Evolutionary conservation across 1,140 invertebrate species (phyloP).

Genomic region (Drosophila rhopaloa): DNA sequence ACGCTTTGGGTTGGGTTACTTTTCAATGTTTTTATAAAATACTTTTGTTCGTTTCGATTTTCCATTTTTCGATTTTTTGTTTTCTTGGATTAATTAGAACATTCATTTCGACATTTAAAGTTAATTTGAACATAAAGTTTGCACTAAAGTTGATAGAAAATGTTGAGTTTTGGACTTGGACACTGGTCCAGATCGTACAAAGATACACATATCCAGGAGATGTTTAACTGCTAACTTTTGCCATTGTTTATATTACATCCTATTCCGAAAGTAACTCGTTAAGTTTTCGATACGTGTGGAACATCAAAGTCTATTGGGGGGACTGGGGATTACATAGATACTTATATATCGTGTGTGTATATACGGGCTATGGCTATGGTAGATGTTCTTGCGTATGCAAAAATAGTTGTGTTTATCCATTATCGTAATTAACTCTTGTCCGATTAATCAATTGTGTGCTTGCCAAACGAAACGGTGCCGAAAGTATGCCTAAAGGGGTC

Average conservation of each 20-base stretch:
- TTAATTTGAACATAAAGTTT: slow-evolving; percentile 82
- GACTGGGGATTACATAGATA: slow-evolving; percentile 21
- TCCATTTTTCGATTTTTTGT: slow-evolving; percentile 30
- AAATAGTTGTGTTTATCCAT: slow-evolving; percentile 42
- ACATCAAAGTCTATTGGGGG: slow-evolving; percentile 57
- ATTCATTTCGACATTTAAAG: slow-evolving; percentile 81
- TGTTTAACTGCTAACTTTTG: slow-evolving; percentile 41
- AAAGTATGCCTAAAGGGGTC: slow-evolving; percentile 66
- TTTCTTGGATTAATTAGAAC: slow-evolving; percentile 76
- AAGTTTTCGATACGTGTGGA: slow-evolving; percentile 56
- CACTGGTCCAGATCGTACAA: slow-evolving; percentile 37
- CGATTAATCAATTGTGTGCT: slow-evolving; percentile 55
- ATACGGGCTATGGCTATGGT: slow-evolving; percentile 74
- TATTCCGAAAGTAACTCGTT: slow-evolving; percentile 49
- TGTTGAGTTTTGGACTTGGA: slow-evolving; percentile 44
- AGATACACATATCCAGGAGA: slow-evolving; percentile 48
- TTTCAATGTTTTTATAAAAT: slow-evolving; percentile 77
- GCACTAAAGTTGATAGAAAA: slow-evolving; percentile 77
- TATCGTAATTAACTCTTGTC: slow-evolving; percentile 48
- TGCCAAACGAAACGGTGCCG: slow-evolving; percentile 54
- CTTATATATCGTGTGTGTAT: slow-evolving; percentile 43
- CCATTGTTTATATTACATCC: slow-evolving; percentile 53
- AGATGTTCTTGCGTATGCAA: slow-evolving; percentile 47
- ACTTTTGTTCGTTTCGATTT: slow-evolving; percentile 63
- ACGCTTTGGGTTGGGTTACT: slow-evolving; percentile 26